Conservation (phyloP, 2,888 invertebrate species). For the Drosophila nigricruria region DNA sequence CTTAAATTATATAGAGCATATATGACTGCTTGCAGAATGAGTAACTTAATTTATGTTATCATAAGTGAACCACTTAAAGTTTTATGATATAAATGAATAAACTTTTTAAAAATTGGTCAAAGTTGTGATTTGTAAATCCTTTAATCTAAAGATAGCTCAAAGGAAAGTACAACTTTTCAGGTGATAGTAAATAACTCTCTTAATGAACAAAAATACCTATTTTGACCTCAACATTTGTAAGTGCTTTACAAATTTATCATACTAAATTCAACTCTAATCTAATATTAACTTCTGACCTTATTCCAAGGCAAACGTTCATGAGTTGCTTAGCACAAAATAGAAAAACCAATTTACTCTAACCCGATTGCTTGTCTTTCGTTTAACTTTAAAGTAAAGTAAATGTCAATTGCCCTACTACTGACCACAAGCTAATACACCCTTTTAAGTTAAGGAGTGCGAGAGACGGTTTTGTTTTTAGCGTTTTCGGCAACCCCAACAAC, state of each 20-base stretch:
- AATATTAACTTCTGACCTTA: not conserved
- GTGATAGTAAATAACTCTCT: not conserved
- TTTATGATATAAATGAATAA: not conserved
- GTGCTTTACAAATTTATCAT: too few species aligned
- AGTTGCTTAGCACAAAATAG: too few species aligned
- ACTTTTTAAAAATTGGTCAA: not conserved
- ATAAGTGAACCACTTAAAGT: not conserved
- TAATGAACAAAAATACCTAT: too few species aligned
- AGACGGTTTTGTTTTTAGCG: not conserved
- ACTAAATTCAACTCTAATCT: not conserved
- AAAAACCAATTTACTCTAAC: not conserved
- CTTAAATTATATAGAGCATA: not conserved
- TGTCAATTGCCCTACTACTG: not conserved
- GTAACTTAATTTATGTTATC: not conserved
- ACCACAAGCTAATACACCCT: not conserved
- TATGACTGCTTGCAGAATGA: not conserved
- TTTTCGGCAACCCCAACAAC: conserved; percentile 20
- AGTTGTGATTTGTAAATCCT: not conserved
- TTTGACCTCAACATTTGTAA: too few species aligned
- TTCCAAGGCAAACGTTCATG: too few species aligned
- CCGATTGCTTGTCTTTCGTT: not conserved
- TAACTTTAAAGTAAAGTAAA: not conserved
- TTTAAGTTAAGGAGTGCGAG: not conserved
- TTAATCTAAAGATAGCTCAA: not conserved
- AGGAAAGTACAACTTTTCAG: not conserved